phyloP scores from a whole-genome alignment of 2,797 vertebrate genomes.

The Rhincodon typus region DNA sequence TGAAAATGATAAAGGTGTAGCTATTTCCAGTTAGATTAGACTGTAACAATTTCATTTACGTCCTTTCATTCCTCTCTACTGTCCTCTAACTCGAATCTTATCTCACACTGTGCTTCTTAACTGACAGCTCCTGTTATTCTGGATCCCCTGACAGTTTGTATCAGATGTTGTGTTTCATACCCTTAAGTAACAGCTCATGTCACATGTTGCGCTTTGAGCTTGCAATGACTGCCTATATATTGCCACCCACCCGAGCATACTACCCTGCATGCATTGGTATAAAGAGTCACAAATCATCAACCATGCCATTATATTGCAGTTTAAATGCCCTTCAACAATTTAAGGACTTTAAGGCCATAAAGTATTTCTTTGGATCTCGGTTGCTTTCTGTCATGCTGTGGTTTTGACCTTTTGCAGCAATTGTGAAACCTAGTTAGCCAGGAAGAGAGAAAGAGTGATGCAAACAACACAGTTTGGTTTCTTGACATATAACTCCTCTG shows the following conservation, averaged over 20 bases:
- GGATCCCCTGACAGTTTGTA: slow-evolving; percentile 6
- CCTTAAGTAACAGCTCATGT: slow-evolving; percentile 25
- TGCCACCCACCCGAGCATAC: neutral
- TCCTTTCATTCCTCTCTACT: neutral
- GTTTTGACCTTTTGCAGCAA: neutral
- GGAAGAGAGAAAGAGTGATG: neutral
- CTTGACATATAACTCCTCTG: neutral
- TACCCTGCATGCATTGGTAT: neutral
- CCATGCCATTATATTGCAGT: neutral
- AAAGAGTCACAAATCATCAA: slow-evolving; percentile 8
- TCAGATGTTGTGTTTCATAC: slow-evolving; percentile 14
- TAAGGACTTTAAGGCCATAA: neutral
- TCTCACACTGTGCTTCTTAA: slow-evolving; percentile 6
- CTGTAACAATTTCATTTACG: neutral
- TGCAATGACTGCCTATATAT: neutral
- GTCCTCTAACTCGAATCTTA: slow-evolving; percentile 23
- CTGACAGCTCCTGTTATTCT: neutral
- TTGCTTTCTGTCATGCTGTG: neutral
- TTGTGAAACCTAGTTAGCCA: neutral
- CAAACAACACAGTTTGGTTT: neutral
- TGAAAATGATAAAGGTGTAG: neutral
- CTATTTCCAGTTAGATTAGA: neutral
- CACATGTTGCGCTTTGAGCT: neutral
- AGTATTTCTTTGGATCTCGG: neutral
- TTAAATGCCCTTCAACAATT: slow-evolving; percentile 16